Conservation (phyloP, 2,797 vertebrate species). For the Melanotaenia trifasciata region DNA sequence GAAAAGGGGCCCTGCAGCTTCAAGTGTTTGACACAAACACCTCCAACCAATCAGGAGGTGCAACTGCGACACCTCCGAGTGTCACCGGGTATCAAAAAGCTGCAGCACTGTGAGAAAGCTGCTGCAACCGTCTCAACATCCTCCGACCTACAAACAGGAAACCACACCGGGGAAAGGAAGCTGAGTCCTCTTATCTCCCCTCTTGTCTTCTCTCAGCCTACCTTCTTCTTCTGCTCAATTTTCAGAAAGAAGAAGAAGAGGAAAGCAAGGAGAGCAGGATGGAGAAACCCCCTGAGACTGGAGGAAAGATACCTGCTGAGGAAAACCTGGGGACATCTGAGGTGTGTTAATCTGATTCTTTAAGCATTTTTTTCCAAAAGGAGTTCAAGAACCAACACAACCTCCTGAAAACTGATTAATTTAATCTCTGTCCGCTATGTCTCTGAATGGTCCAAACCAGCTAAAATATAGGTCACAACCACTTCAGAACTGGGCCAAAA, state of each 20-base stretch:
- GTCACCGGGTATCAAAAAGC: not conserved
- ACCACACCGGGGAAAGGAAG: constrained; percentile 74
- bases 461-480: too few species aligned
- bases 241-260: not conserved
- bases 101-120: constrained; percentile 38
- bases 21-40: constrained; percentile 26
- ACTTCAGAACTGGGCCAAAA: too few species aligned
- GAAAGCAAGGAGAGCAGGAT: not conserved
- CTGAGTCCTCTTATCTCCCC: constrained; percentile 34
- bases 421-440: too few species aligned
- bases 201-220: constrained; percentile 15
- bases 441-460: too few species aligned
- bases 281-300: not conserved
- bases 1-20: constrained; percentile 11
- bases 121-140: constrained; percentile 66
- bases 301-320: not conserved
- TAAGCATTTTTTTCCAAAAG: too few species aligned
- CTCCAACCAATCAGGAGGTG: constrained; percentile 33
- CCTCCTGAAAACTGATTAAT: too few species aligned
- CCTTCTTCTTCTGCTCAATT: constrained; percentile 18
- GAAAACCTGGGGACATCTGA: too few species aligned
- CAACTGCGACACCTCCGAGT: constrained; percentile 19
- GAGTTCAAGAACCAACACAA: too few species aligned
- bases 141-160: constrained; percentile 84
- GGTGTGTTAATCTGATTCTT: not conserved